phyloP scores from a whole-genome alignment of 2,113 vertebrate species.

The Raja brachyura region DNA sequence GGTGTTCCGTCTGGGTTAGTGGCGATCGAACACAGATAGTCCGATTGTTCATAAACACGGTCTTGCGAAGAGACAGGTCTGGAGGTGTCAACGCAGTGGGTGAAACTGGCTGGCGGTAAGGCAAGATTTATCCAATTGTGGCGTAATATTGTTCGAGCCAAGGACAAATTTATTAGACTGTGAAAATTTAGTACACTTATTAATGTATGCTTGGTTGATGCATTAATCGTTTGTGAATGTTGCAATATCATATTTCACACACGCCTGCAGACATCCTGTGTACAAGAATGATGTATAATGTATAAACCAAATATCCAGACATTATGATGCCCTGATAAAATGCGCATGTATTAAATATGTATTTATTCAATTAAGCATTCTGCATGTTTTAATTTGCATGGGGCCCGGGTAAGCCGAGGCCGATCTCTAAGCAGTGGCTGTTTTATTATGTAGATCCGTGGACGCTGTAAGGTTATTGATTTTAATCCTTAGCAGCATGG shows the following conservation, averaged over 20 bases:
- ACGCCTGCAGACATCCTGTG: conserved; percentile 58
- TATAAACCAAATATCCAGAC: conserved; percentile 55
- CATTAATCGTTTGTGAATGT: conserved; percentile 41
- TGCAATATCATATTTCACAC: conserved; percentile 63
- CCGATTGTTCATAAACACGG: conserved; percentile 7
- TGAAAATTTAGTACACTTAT: conserved; percentile 56
- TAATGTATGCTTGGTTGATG: conserved; percentile 58
- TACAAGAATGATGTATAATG: conserved; percentile 63
- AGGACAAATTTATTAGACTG: conserved; percentile 53
- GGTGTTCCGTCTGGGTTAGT: conserved; percentile 6
- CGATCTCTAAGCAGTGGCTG: conserved; percentile 35
- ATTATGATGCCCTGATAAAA: conserved; percentile 52
- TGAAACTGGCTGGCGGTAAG: conserved; percentile 57
- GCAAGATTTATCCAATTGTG: conserved; percentile 59
- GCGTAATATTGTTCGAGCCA: conserved; percentile 55
- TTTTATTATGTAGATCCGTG: conserved; percentile 34
- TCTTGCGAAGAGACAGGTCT: conserved; percentile 19
- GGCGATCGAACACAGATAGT: conserved; percentile 19
- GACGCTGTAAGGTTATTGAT: conserved; percentile 33
- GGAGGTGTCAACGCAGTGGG: background rate
- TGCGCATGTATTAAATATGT: conserved; percentile 66
- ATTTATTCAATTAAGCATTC: conserved; percentile 73
- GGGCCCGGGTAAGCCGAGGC: conserved; percentile 44
- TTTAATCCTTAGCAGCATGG: conserved; percentile 34
- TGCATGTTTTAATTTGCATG: conserved; percentile 61